phyloP scores from a whole-genome alignment of 2,113 vertebrate species.

The Catharus minimus region DNA sequence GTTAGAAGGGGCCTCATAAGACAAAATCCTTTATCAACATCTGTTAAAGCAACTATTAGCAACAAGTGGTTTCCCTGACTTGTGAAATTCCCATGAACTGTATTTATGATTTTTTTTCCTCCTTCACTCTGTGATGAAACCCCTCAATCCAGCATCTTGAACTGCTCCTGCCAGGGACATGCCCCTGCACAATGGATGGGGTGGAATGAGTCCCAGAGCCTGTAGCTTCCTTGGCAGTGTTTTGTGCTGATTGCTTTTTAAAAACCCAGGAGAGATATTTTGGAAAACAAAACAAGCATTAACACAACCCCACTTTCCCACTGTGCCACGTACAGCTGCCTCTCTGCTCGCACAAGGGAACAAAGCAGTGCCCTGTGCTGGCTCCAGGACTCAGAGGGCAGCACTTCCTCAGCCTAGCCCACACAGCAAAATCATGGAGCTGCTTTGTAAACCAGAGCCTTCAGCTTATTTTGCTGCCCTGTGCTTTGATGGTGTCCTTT shows the following conservation, averaged over 20 bases:
- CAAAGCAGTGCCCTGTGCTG: accelerated
- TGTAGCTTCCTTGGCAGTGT: accelerated
- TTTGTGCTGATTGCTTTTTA: neutral
- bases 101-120: neutral
- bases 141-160: neutral
- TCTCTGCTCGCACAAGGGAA: accelerated
- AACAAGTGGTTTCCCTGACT: constrained; percentile 24
- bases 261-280: neutral
- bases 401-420: neutral
- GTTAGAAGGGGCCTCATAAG: neutral
- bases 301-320: neutral
- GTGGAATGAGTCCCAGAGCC: accelerated
- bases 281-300: neutral
- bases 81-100: constrained; percentile 16
- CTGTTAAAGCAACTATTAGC: constrained; percentile 40
- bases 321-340: neutral
- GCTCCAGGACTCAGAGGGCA: accelerated
- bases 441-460: neutral
- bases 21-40: constrained; percentile 4
- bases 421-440: neutral
- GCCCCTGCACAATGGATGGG: accelerated
- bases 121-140: neutral
- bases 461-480: neutral
- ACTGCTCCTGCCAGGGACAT: neutral
- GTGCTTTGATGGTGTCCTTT: neutral